These are phyloP conservation scores for Geotrupes spiniger DNA, from an alignment of 2,888 invertebrate genomes.

Conservation along the genomic window DNA sequence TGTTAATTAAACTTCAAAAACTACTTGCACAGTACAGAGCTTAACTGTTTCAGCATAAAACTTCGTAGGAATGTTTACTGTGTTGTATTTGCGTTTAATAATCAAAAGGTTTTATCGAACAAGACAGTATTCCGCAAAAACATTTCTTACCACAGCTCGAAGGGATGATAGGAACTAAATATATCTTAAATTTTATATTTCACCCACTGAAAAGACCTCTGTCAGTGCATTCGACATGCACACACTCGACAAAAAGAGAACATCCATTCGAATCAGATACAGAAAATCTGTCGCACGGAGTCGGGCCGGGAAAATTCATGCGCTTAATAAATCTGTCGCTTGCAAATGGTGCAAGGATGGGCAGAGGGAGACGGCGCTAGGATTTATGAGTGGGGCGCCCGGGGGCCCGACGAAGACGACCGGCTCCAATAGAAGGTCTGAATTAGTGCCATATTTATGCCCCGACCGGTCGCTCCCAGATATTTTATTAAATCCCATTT, in stretches of 20 bases:
- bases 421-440: conserved; percentile 2
- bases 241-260: background rate
- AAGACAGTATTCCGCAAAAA: no score
- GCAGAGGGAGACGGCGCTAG: background rate
- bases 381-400: background rate
- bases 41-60: no score
- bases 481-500: conserved; percentile 7
- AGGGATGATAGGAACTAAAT: no score
- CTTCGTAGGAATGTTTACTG: no score
- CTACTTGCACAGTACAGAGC: no score
- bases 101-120: no score
- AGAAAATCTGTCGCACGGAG: conserved; percentile 5
- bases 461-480: conserved; percentile 4
- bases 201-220: no score
- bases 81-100: no score
- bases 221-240: no score
- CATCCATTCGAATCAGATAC: background rate
- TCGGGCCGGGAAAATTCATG: conserved; percentile 3
- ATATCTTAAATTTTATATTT: no score
- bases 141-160: no score
- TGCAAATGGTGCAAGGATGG: conserved; percentile 6
- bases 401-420: background rate
- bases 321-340: conserved; percentile 5
- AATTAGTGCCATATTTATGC: conserved; percentile 7
- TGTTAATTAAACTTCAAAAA: no score